Percentiles rank a stretch among this genome's conserved stretches.
phyloP scores from a whole-genome alignment of 2,888 invertebrate species.

The Drosophila affinis region DNA sequence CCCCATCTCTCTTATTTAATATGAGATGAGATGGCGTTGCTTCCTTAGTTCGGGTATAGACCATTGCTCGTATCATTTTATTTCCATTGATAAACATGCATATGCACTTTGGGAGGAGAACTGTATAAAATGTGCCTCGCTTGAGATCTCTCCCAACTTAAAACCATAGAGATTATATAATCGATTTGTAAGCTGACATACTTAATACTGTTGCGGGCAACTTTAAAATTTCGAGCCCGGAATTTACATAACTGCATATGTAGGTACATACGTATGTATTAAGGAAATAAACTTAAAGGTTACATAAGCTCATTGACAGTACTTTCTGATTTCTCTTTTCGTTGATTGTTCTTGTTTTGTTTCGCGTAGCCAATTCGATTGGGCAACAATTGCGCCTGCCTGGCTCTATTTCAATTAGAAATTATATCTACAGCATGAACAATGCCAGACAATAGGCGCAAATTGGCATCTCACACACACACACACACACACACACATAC shows the following conservation, averaged over 20 bases:
- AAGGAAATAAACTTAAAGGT: constrained; percentile 37
- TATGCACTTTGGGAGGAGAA: not conserved
- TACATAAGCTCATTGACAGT: constrained; percentile 65
- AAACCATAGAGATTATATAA: not conserved
- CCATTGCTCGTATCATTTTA: too few relatives aligned
- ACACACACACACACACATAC: constrained; percentile 2
- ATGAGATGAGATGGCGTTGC: constrained; percentile 9
- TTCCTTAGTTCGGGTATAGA: not conserved
- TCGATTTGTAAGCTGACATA: not conserved
- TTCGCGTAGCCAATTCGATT: constrained; percentile 50
- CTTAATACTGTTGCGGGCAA: not conserved
- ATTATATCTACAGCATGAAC: constrained; percentile 53
- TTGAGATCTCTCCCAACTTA: not conserved
- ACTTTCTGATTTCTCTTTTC: constrained; percentile 3
- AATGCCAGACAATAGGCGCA: constrained; percentile 50
- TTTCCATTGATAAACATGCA: not conserved
- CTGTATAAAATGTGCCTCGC: not conserved
- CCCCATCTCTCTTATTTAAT: not conserved
- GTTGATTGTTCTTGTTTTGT: not conserved
- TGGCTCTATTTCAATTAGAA: constrained; percentile 63
- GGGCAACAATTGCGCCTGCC: constrained; percentile 42
- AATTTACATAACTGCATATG: constrained; percentile 13
- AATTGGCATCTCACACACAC: constrained; percentile 17
- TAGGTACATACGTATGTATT: not conserved
- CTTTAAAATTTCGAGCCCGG: not conserved